These are phyloP conservation scores for Actinostola sp. DNA, from an alignment of 92 coral and sea anemone species.

Conservation along the genomic window DNA sequence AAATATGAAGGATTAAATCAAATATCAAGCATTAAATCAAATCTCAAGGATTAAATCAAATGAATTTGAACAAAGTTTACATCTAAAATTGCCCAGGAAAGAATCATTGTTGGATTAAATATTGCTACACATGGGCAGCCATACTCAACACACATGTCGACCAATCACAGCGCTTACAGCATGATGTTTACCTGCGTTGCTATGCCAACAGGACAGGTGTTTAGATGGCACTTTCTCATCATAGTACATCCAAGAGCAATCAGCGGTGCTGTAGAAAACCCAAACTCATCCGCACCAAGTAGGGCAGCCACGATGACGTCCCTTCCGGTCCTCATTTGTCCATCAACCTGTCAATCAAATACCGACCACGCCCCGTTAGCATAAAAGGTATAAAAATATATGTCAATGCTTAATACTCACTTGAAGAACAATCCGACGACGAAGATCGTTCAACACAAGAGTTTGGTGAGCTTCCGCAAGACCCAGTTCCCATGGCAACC, in stretches of 20 bases:
- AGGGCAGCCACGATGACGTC: slow-evolving; percentile 91
- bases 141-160: no score
- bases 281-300: slow-evolving; percentile 96
- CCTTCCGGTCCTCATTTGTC: slow-evolving; percentile 96
- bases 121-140: no score
- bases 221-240: slow-evolving; percentile 98
- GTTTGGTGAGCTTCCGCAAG: slow-evolving; percentile 95
- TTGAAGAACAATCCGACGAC: slow-evolving; percentile 86
- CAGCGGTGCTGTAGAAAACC: slow-evolving; percentile 96
- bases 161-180: background rate
- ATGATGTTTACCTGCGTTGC: slow-evolving; percentile 92
- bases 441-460: slow-evolving; percentile 86
- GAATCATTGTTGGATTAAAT: no score
- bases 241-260: slow-evolving; percentile 95
- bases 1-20: no score
- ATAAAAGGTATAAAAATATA: no score
- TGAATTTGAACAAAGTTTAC: no score
- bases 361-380: background rate
- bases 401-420: no score
- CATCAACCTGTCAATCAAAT: slow-evolving; percentile 62
- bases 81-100: no score
- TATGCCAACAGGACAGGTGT: slow-evolving; percentile 98
- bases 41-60: no score
- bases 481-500: slow-evolving; percentile 99
- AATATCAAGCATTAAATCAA: no score